Evolutionary conservation across 2,113 vertebrate genomes (phyloP), one percentile per base, ranked within the genome.

Genomic region (Aegotheles bennettii): DNA sequence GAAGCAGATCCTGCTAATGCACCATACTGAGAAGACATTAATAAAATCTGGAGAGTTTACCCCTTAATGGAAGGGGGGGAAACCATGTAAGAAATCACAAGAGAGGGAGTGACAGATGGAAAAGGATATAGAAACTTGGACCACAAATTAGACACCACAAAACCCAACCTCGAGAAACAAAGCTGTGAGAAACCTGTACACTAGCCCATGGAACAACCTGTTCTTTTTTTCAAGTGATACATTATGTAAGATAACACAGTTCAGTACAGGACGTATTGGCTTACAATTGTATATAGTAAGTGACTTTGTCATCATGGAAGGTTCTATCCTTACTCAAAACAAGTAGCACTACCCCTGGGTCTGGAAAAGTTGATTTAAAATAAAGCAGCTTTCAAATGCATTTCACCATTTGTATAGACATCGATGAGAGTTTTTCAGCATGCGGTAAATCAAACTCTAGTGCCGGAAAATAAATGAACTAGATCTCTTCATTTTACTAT

Each of bases 391-490:
- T 64, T 51, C 56, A 91, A 89, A 77, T 6, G 36, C 29, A 61
- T 47, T 92, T 76, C 28, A 17, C 15, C 8, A 64, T 65, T 56
- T 73, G 21, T 13, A 53, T 63, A 38, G 23, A 68, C 16, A 31
- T 7, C 2, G 1, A 53, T 4, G 3, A 67, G 17, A 33, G 25
- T 28, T 57, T 91, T 93, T 87, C 24, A 76, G 24, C 43, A 54
- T 20, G 24, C 9, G 14, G 76, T 38, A 75, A 89, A 56, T 40
- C 13, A 68, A 77, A 47, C 26, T 43, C 11, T 19, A 82, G 14
- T 0, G 0, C 18, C 54, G 19, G 19, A 1, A 9, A 26, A 67
- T 71, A 84, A 69, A 71, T 1, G 0, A 57, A n/a, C 3, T 10
- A 17, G 11, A 48, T 54, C 10, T 69, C 16, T 40, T 31, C 5